Base-by-base conservation (phyloP, 2,888 invertebrate genomes). In the Drosophila incognita region DNA sequence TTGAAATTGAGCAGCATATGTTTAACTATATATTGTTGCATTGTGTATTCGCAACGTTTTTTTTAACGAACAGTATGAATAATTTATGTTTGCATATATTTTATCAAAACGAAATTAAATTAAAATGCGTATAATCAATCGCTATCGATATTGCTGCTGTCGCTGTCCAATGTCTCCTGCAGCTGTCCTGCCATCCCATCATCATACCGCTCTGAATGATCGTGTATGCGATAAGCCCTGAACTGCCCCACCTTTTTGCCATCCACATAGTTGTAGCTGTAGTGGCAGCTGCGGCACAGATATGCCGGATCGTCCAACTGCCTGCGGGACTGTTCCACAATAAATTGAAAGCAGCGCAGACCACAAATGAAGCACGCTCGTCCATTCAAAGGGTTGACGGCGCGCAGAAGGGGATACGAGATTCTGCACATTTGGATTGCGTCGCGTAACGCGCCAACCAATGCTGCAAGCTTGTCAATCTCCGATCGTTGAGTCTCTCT, bases 211-310 rank as follows among this genome's bases (percentile, higher is more conserved):
- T 75, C 82, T 2, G 38, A 11, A 5, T 31, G 61, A n/a, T 85
- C 86, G 53, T 83, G 89, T 4, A 92, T 72, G 40, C 91, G 87
- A 90, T 95, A 97, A 0, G 97, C 96, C 81, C 95, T 94, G 89
- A 98, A 98, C 18, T n/a, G n/a, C n/a, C n/a, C n/a, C n/a, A n/a
- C n/a, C n/a, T n/a, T n/a, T n/a, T n/a, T n/a, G n/a, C n/a, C n/a
- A n/a, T n/a, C n/a, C n/a, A n/a, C n/a, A n/a, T n/a, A n/a, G n/a
- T n/a, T n/a, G n/a, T n/a, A n/a, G n/a, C n/a, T n/a, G n/a, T n/a
- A n/a, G n/a, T n/a, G n/a, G n/a, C n/a, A n/a, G n/a, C n/a, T n/a
- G n/a, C n/a, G n/a, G n/a, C n/a, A n/a, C n/a, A n/a, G n/a, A n/a
- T n/a, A n/a, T n/a, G n/a, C n/a, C n/a, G n/a, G n/a, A n/a, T n/a